Evolutionary conservation across 2,797 vertebrate species (phyloP).

Genomic region (Centroberyx gerrardi): DNA sequence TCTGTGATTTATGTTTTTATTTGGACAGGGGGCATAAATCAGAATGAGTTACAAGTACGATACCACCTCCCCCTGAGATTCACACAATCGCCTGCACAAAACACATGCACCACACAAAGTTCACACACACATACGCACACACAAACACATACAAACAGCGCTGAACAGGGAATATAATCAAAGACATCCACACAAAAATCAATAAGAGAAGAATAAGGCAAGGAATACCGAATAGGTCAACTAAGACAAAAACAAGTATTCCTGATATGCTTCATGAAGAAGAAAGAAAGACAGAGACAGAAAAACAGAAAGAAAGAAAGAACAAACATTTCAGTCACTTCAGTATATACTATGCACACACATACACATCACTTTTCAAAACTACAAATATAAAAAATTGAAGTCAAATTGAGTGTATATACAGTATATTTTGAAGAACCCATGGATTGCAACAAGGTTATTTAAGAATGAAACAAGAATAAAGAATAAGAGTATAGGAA

Average conservation of each 20-base stretch:
- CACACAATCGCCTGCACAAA: constrained; percentile 56
- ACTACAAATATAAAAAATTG: no score
- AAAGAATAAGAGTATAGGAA: no score
- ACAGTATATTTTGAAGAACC: no score
- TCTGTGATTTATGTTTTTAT: constrained; percentile 88
- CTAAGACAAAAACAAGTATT: constrained; percentile 3
- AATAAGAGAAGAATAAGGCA: constrained; percentile 44
- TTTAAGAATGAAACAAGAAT: no score
- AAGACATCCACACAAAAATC: constrained; percentile 55
- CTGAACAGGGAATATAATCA: constrained; percentile 55
- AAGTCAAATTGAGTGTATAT: no score
- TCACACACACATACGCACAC: constrained; percentile 46
- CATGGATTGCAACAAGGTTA: no score
- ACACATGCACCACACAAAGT: constrained; percentile 59
- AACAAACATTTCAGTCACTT: no score
- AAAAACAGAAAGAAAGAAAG: constrained; percentile 1
- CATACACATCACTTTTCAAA: no score
- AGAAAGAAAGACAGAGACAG: constrained; percentile 1
- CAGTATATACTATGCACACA: no score
- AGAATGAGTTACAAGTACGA: constrained; percentile 86
- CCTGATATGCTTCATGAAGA: constrained; percentile 1
- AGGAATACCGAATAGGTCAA: constrained; percentile 50
- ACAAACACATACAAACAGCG: constrained; percentile 26
- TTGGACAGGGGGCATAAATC: constrained; percentile 87
- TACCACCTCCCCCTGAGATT: constrained; percentile 73